phyloP scores from a whole-genome alignment of 1,140 invertebrate species.

The Thalassaphorura encarpata region DNA sequence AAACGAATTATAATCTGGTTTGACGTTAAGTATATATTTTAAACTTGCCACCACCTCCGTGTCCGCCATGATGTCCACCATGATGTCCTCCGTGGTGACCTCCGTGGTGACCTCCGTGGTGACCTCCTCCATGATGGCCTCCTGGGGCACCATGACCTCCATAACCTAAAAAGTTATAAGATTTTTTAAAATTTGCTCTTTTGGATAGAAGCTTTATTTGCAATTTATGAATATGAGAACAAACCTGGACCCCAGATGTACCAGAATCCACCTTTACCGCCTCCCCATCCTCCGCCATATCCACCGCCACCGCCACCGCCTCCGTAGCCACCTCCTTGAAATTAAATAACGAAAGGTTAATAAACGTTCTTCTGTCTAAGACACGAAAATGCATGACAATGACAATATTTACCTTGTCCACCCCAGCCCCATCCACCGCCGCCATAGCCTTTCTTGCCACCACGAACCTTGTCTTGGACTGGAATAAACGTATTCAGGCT shows the following conservation, averaged over 20 bases:
- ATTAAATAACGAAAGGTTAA: no score
- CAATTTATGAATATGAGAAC: background rate
- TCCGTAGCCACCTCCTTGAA: no score
- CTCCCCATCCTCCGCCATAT: background rate
- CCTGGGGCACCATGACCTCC: background rate
- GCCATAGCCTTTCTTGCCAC: background rate
- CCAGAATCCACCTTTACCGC: conserved; percentile 6
- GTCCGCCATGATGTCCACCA: background rate
- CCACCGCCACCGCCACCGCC: conserved; percentile 1
- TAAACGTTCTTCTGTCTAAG: no score
- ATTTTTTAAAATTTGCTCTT: background rate
- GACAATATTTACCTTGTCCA: no score
- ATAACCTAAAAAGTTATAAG: background rate
- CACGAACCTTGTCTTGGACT: background rate
- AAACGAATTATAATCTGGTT: background rate
- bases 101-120: background rate
- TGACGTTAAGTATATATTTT: background rate
- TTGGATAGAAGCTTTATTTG: background rate
- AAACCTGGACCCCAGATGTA: background rate
- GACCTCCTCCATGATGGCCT: background rate
- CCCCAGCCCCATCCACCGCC: conserved; percentile 1
- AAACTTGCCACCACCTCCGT: background rate
- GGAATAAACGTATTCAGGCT: background rate
- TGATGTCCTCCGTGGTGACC: background rate
- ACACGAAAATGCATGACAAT: no score